Evolutionary conservation across 2,888 invertebrate genomes (phyloP).

Genomic region (Leistus spinibarbis): DNA sequence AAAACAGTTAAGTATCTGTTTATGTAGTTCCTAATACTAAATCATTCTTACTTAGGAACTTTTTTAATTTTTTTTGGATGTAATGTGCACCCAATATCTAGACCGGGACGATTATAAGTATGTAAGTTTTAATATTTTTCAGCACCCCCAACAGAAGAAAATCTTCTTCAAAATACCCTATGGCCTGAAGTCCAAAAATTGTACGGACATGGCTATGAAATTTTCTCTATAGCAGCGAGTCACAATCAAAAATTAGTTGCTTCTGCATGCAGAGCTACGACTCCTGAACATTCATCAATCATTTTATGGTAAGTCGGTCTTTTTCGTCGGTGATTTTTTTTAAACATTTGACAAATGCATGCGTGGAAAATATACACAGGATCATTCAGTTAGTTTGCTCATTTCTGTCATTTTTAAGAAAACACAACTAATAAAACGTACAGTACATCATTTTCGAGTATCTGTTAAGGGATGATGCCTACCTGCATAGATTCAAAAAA

Average conservation of each 20-base stretch:
- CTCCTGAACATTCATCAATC: conserved; percentile 81
- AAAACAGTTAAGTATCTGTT: too few relatives aligned
- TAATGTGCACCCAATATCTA: background rate
- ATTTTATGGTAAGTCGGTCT: conserved; percentile 77
- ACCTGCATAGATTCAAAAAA: too few relatives aligned
- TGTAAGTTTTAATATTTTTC: conserved; percentile 38
- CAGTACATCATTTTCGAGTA: too few relatives aligned
- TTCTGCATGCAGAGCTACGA: conserved; percentile 84
- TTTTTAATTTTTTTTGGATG: background rate
- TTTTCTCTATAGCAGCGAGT: conserved; percentile 79
- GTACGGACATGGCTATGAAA: conserved; percentile 97
- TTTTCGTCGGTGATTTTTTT: too few relatives aligned
- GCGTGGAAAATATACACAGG: too few relatives aligned
- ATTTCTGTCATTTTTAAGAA: too few relatives aligned
- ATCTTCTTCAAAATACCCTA: conserved; percentile 87
- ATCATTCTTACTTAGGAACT: background rate
- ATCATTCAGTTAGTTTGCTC: too few relatives aligned
- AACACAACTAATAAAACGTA: too few relatives aligned
- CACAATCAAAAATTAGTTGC: conserved; percentile 77
- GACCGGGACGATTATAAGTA: background rate
- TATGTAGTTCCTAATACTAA: too few relatives aligned
- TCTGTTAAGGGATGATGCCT: too few relatives aligned
- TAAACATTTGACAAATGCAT: background rate
- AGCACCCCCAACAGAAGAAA: conserved; percentile 93
- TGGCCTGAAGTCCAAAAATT: conserved; percentile 97